phyloP scores from a whole-genome alignment of 1,140 invertebrate species.

The Tenebrio molitor region DNA sequence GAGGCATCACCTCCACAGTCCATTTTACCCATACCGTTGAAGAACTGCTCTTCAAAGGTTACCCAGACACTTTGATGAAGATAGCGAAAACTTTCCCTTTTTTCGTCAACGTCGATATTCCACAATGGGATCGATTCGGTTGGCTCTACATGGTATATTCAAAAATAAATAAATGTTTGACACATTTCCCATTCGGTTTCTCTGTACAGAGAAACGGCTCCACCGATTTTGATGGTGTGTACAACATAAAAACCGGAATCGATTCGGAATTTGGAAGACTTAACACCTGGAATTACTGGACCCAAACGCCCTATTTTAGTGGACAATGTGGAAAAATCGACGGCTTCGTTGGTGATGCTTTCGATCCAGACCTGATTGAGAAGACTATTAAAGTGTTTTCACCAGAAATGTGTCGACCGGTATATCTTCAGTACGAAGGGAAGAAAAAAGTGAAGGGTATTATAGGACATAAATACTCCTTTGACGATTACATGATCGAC shows the following conservation, averaged over 20 bases:
- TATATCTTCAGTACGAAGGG: constrained; percentile 56
- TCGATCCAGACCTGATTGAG: constrained; percentile 69
- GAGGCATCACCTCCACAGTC: constrained; percentile 70
- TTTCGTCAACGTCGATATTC: constrained; percentile 70
- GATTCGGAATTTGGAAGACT: constrained; percentile 68
- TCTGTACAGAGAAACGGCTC: constrained; percentile 69
- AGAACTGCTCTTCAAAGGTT: constrained; percentile 85
- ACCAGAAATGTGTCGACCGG: constrained; percentile 76
- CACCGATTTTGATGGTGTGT: constrained; percentile 57
- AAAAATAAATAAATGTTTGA: constrained; percentile 68
- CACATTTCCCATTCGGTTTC: background rate
- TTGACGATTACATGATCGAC: constrained; percentile 70
- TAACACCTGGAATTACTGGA: constrained; percentile 70
- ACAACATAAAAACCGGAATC: constrained; percentile 56
- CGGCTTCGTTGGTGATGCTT: constrained; percentile 85
- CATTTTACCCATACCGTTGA: constrained; percentile 75
- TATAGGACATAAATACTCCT: constrained; percentile 70
- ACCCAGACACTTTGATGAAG: constrained; percentile 77
- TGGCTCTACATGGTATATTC: constrained; percentile 86
- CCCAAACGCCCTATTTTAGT: constrained; percentile 67
- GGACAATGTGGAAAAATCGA: constrained; percentile 60
- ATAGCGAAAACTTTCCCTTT: constrained; percentile 73
- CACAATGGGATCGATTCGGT: constrained; percentile 80
- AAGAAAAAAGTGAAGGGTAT: constrained; percentile 66
- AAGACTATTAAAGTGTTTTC: constrained; percentile 74